phyloP scores from a whole-genome alignment of 2,113 vertebrate species.

The Petroica traversi region DNA sequence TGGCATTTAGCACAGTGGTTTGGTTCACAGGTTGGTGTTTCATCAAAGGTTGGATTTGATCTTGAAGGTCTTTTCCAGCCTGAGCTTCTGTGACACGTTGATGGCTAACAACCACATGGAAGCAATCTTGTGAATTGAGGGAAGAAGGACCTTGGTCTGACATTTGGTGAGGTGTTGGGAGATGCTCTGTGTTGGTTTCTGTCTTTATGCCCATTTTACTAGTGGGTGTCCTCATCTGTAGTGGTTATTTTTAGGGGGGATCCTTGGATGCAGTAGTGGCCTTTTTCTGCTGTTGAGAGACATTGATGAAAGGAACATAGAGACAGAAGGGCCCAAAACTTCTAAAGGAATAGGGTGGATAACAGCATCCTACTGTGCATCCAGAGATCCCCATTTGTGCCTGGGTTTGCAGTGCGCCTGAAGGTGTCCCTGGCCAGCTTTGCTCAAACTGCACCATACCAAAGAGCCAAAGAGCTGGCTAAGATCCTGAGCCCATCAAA shows the following conservation, averaged over 20 bases:
- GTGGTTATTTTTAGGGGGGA: background rate
- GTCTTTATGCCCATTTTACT: background rate
- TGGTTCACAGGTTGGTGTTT: background rate
- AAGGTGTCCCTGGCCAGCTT: background rate
- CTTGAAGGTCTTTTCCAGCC: background rate
- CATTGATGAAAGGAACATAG: background rate
- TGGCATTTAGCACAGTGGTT: background rate
- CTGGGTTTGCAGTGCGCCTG: background rate
- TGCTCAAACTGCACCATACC: accelerated
- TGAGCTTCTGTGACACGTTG: background rate
- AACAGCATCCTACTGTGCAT: background rate
- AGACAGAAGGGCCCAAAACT: background rate
- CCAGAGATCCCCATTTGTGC: background rate
- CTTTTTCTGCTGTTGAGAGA: background rate
- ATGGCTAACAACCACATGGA: background rate
- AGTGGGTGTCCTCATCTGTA: background rate
- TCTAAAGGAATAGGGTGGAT: background rate
- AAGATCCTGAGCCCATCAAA: background rate
- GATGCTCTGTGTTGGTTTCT: background rate
- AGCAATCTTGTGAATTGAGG: background rate
- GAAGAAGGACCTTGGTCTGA: background rate
- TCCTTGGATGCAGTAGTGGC: background rate
- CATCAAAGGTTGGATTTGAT: background rate
- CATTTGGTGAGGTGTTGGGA: background rate
- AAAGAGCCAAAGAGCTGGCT: background rate